Percentiles rank a stretch among this genome's conserved stretches.
These are phyloP conservation scores for Tridacna gigas DNA, from an alignment of 2,888 invertebrate species.

Conservation along the genomic window DNA sequence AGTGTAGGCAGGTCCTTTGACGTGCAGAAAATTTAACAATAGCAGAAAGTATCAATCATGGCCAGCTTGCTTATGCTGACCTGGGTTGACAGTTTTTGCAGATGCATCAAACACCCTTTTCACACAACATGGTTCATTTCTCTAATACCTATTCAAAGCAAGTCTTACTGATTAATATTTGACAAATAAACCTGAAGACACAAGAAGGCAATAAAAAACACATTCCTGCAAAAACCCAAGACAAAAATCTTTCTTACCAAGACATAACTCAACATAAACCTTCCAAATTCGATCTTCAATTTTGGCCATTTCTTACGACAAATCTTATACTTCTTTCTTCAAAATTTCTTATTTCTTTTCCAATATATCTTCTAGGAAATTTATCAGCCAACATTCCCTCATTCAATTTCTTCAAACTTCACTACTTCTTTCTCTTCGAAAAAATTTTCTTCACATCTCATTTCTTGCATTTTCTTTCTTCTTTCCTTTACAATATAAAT, in stretches of 20 bases:
- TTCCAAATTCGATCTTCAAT: slow-evolving; percentile 3
- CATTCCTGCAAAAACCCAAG: too few species aligned
- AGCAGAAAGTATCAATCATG: too few species aligned
- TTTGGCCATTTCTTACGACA: not conserved
- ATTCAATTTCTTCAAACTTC: slow-evolving; percentile 19
- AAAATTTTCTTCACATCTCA: slow-evolving; percentile 22
- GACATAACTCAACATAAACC: not conserved
- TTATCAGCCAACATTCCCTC: not conserved
- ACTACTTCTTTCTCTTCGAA: slow-evolving; percentile 18
- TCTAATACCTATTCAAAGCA: too few species aligned
- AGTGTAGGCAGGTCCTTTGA: too few species aligned
- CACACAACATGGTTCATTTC: too few species aligned
- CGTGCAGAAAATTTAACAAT: too few species aligned
- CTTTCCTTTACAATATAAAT: slow-evolving; percentile 50
- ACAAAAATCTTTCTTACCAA: slow-evolving; percentile 15
- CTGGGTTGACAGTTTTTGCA: too few species aligned
- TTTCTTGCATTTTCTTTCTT: slow-evolving; percentile 58
- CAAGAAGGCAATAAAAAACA: too few species aligned
- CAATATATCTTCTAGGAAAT: slow-evolving; percentile 15
- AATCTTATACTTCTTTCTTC: slow-evolving; percentile 4
- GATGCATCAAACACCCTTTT: too few species aligned
- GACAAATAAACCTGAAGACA: too few species aligned
- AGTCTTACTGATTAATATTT: too few species aligned
- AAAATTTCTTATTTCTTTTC: slow-evolving; percentile 18
- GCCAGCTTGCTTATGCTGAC: too few species aligned